A percentile compares a stretch with the other conserved stretches of the same genome.
These are phyloP conservation scores for Mycteria americana DNA, from an alignment of 2,797 vertebrate genomes.

Conservation along the genomic window DNA sequence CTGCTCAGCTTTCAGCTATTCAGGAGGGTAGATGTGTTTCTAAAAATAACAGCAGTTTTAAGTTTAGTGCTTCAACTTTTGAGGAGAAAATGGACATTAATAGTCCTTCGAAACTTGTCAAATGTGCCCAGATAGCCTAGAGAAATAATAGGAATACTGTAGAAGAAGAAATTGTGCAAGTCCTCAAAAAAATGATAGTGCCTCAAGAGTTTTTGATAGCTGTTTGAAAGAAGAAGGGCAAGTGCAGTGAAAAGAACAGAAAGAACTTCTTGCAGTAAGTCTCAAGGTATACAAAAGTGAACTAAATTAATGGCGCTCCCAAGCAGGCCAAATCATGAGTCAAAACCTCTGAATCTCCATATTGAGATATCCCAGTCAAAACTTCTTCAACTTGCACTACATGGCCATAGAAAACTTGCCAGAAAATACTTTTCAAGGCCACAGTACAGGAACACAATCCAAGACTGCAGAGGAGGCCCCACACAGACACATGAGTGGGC, in stretches of 20 bases:
- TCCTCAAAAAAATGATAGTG: neutral
- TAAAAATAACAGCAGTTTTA: neutral
- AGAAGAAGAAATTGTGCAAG: neutral
- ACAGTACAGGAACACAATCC: neutral
- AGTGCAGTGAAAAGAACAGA: neutral
- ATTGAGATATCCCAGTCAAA: neutral
- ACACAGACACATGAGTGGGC: neutral
- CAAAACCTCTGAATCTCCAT: neutral
- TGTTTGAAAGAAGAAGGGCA: neutral
- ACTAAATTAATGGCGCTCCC: neutral
- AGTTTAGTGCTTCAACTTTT: neutral
- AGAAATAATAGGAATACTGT: neutral
- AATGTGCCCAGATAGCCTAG: neutral
- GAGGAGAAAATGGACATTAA: neutral
- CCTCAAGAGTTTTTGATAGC: neutral
- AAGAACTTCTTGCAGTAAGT: neutral
- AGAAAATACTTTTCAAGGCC: neutral
- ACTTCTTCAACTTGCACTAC: neutral
- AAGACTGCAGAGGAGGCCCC: neutral
- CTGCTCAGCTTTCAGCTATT: slow-evolving; percentile 33
- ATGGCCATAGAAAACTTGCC: neutral
- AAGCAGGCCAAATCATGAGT: neutral
- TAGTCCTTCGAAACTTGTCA: neutral
- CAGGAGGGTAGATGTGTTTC: neutral
- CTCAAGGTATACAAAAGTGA: neutral